Percentiles rank a stretch among this genome's conserved stretches.
Conservation (phyloP, 2,888 invertebrate genomes). For the Ischnura elegans region DNA sequence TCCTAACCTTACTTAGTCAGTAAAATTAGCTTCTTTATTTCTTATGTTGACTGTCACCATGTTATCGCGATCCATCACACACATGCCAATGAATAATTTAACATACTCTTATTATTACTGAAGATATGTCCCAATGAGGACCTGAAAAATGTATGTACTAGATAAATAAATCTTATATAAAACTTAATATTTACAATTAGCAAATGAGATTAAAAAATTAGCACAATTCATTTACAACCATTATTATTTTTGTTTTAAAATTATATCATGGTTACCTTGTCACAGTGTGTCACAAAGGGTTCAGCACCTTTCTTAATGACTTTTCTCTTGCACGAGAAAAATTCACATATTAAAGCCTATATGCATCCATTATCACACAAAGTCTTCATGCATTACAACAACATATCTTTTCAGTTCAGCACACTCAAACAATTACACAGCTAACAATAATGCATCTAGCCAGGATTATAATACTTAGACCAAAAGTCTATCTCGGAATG, state of each 20-base stretch:
- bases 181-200: constrained; percentile 66
- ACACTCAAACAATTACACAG: constrained; percentile 66
- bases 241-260: constrained; percentile 54
- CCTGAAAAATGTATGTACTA: constrained; percentile 59
- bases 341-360: constrained; percentile 65
- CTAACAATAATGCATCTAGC: constrained; percentile 60
- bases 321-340: constrained; percentile 58
- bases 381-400: constrained; percentile 65
- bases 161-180: constrained; percentile 67
- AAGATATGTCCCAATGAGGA: constrained; percentile 60
- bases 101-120: constrained; percentile 60
- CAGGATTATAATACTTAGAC: constrained; percentile 65
- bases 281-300: constrained; percentile 62
- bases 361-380: constrained; percentile 66
- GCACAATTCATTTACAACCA: constrained; percentile 62
- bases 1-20: constrained; percentile 59
- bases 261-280: constrained; percentile 62
- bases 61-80: constrained; percentile 66
- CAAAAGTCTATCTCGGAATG: constrained; percentile 60
- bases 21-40: constrained; percentile 67
- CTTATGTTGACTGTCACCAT: constrained; percentile 65
- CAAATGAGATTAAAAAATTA: constrained; percentile 66
- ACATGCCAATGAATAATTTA: constrained; percentile 67
- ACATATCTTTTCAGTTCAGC: constrained; percentile 55
- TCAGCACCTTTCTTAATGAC: constrained; percentile 66